Evolutionary conservation across 1,140 invertebrate genomes (phyloP).

Genomic region (Tachypleus tridentatus): DNA sequence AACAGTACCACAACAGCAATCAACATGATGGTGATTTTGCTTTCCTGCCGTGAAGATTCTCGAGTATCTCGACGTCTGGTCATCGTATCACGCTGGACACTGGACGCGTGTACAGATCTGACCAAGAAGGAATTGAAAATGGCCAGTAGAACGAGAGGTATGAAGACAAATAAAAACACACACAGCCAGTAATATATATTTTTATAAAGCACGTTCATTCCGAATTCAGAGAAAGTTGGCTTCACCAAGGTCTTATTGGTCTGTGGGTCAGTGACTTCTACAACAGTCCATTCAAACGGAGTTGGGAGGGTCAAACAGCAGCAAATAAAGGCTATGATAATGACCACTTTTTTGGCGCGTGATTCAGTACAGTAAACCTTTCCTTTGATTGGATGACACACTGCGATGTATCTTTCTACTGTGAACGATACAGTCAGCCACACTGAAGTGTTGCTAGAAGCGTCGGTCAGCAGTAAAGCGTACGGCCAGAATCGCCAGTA

Average conservation of each 20-base stretch:
- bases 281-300: conserved; percentile 46
- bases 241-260: conserved; percentile 14
- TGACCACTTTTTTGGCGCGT: conserved; percentile 42
- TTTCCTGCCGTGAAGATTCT: conserved; percentile 43
- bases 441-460: conserved; percentile 53
- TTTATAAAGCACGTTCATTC: conserved; percentile 42
- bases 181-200: conserved; percentile 53
- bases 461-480: conserved; percentile 47
- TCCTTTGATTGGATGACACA: conserved; percentile 59
- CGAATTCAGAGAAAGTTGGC: conserved; percentile 29
- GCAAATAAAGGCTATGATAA: conserved; percentile 48
- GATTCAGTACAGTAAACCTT: conserved; percentile 53
- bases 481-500: conserved; percentile 43
- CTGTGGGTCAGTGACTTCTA: conserved; percentile 24
- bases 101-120: conserved; percentile 46
- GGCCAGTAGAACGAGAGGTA: conserved; percentile 51
- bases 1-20: conserved; percentile 62
- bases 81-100: conserved; percentile 41
- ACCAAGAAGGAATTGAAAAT: conserved; percentile 60
- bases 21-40: conserved; percentile 58
- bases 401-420: conserved; percentile 60
- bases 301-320: conserved; percentile 48
- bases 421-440: conserved; percentile 68
- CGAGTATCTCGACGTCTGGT: conserved; percentile 29
- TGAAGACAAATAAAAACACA: conserved; percentile 48